Evolutionary conservation across 2,888 invertebrate genomes (phyloP).

Genomic region (Noctua comes): DNA sequence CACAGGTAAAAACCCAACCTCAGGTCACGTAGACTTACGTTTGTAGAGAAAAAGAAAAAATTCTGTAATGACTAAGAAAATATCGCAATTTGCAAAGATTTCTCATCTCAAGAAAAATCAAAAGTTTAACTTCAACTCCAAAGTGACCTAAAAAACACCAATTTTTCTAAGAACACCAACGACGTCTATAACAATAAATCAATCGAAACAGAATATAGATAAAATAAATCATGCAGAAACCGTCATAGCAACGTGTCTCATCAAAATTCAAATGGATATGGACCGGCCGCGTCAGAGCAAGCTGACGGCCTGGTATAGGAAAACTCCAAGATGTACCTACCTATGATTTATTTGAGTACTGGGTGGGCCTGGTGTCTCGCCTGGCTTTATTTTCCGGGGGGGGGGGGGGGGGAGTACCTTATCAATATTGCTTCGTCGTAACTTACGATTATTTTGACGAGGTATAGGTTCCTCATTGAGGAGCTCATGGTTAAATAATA

Average conservation of each 20-base stretch:
- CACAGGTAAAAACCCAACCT: background rate
- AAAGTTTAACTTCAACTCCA: background rate
- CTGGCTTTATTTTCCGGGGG: conserved; percentile 16
- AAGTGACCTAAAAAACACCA: background rate
- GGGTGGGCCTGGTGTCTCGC: conserved; percentile 4
- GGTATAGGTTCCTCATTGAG: background rate
- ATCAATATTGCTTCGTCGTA: background rate
- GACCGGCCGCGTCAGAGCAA: conserved; percentile 69
- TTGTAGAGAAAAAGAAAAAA: background rate
- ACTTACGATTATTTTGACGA: background rate
- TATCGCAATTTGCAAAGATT: background rate
- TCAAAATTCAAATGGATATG: conserved; percentile 80
- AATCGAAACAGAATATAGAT: conserved; percentile 72
- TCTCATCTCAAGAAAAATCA: background rate
- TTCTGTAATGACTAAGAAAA: background rate
- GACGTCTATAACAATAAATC: conserved; percentile 60
- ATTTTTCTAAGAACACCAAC: conserved; percentile 28
- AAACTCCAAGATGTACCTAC: conserved; percentile 53
- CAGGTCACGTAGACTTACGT: background rate
- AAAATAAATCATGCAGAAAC: conserved; percentile 78
- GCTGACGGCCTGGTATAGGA: conserved; percentile 70
- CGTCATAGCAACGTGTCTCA: conserved; percentile 78
- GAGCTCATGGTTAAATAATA: too few relatives aligned
- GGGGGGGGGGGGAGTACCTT: background rate
- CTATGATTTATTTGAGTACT: conserved; percentile 50